A percentile compares a stretch with the other conserved stretches of the same genome.
phyloP scores from a whole-genome alignment of 2,797 vertebrate genomes.

The Lerista edwardsae region DNA sequence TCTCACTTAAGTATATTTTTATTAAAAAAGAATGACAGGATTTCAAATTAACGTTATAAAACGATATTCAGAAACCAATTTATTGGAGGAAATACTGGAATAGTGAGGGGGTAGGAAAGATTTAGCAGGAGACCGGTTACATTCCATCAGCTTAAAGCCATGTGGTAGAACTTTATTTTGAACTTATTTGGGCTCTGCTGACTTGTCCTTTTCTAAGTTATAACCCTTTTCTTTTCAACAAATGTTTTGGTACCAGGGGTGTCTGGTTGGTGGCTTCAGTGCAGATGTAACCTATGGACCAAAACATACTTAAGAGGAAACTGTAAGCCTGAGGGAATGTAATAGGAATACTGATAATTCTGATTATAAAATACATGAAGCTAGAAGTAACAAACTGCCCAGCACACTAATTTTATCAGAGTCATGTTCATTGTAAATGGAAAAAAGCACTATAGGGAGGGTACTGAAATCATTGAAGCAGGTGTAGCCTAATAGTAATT shows the following conservation, averaged over 20 bases:
- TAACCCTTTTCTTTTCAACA: not conserved
- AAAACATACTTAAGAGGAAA: not conserved
- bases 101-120: not conserved
- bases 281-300: not conserved
- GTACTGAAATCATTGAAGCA: not conserved
- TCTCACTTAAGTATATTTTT: not conserved
- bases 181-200: not conserved
- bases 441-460: not conserved
- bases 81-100: not conserved
- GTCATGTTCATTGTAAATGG: not conserved
- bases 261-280: not conserved
- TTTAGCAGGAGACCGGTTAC: not conserved
- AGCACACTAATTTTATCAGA: not conserved
- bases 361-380: not conserved
- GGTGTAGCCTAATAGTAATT: not conserved
- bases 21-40: too few species aligned
- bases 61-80: not conserved
- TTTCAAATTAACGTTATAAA: not conserved
- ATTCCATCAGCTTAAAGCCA: not conserved
- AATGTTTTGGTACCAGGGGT: not conserved
- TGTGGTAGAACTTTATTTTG: constrained; percentile 5
- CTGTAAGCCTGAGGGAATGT: not conserved
- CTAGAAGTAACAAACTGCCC: not conserved
- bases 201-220: not conserved
- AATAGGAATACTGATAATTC: not conserved